A percentile compares a stretch with the other conserved stretches of the same genome.
These are phyloP conservation scores for Coelogynopora nodosa DNA, from an alignment of 2,888 invertebrate genomes.

Conservation along the genomic window DNA sequence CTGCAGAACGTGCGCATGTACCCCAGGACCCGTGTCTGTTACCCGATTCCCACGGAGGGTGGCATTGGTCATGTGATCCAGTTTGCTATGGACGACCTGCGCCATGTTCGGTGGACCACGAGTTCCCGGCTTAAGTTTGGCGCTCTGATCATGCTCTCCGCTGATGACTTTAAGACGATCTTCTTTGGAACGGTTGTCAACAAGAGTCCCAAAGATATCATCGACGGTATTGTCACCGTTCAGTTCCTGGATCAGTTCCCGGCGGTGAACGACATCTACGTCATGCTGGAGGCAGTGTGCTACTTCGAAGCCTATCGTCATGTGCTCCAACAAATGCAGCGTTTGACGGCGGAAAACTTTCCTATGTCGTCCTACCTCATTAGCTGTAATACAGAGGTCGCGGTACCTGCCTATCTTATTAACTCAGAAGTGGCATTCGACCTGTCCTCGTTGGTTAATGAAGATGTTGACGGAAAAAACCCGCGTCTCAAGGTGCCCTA, in stretches of 20 bases:
- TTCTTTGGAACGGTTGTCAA: constrained; percentile 70
- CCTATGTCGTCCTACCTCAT: constrained; percentile 72
- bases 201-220: neutral
- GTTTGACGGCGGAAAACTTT: constrained; percentile 65
- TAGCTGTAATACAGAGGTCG: constrained; percentile 59
- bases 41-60: constrained; percentile 50
- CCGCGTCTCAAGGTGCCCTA: neutral
- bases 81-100: constrained; percentile 39
- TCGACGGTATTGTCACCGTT: constrained; percentile 3
- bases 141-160: constrained; percentile 70
- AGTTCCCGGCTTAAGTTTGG: constrained; percentile 70
- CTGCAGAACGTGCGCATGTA: constrained; percentile 52
- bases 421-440: neutral
- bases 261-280: neutral
- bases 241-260: constrained; percentile 33
- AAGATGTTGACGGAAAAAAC: neutral
- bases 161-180: constrained; percentile 69
- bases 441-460: neutral
- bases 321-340: constrained; percentile 69
- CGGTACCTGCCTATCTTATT: constrained; percentile 61
- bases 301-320: constrained; percentile 76
- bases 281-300: constrained; percentile 72
- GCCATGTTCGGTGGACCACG: constrained; percentile 57
- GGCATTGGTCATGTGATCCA: constrained; percentile 47
- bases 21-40: constrained; percentile 52